Conservation (phyloP, 2,113 vertebrate genomes). For the Tragelaphus buxtoni region DNA sequence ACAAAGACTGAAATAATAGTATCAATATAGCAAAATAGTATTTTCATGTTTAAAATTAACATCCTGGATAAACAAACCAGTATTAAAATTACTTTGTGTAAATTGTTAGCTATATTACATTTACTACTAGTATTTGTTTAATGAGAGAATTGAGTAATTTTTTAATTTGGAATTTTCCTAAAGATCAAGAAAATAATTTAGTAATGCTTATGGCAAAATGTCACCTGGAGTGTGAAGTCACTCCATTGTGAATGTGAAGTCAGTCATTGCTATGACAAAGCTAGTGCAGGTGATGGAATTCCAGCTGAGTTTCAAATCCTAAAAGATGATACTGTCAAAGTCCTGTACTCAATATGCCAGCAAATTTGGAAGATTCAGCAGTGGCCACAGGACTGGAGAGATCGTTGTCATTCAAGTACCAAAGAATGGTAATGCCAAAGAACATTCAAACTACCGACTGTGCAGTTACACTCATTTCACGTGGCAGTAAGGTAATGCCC, state of each 20-base stretch:
- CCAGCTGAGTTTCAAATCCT: not conserved
- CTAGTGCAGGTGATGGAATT: not conserved
- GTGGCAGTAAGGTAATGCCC: not conserved
- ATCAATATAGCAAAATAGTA: not conserved
- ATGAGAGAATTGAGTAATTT: not conserved
- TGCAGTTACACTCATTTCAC: not conserved
- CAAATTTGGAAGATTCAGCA: not conserved
- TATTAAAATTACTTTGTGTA: not conserved
- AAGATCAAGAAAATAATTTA: not conserved
- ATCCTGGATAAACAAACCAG: not conserved
- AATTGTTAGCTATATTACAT: not conserved
- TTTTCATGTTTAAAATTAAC: slow-evolving; percentile 3
- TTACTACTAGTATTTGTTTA: not conserved
- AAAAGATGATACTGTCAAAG: not conserved
- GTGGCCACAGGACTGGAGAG: not conserved
- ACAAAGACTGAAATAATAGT: not conserved
- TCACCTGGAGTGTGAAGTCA: not conserved
- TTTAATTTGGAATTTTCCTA: not conserved
- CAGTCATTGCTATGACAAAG: not conserved
- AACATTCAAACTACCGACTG: not conserved
- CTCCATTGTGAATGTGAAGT: no score
- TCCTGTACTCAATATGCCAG: not conserved
- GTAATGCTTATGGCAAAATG: not conserved
- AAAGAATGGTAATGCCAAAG: not conserved
- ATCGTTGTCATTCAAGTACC: not conserved